phyloP scores from a whole-genome alignment of 2,113 vertebrate species.

The Notarius lentiginosus region DNA sequence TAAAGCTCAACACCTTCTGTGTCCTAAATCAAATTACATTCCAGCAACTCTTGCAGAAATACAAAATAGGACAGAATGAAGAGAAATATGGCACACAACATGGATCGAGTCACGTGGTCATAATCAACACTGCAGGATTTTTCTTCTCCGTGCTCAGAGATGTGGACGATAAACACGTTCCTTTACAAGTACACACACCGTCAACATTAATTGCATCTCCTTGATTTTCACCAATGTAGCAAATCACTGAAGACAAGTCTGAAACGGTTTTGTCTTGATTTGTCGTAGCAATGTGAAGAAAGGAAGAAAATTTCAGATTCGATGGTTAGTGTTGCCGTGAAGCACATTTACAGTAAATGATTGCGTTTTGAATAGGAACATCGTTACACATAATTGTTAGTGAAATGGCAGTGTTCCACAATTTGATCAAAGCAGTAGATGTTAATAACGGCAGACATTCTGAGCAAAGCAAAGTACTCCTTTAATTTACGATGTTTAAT shows the following conservation, averaged over 20 bases:
- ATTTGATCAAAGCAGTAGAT: not conserved
- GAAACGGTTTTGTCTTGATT: conserved; percentile 14
- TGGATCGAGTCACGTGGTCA: not conserved
- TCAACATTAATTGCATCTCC: not conserved
- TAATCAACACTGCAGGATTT: not conserved
- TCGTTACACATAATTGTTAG: not conserved
- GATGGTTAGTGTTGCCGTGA: not conserved
- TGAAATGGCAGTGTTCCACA: not conserved
- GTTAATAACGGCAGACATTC: not conserved
- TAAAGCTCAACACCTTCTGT: conserved; percentile 27
- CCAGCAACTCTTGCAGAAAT: conserved; percentile 33
- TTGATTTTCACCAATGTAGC: not conserved
- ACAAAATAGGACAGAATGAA: conserved; percentile 39
- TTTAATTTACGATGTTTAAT: not conserved
- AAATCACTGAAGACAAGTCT: not conserved
- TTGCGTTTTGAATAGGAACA: not conserved
- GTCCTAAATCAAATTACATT: conserved; percentile 11
- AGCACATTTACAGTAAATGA: not conserved
- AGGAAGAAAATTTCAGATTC: not conserved
- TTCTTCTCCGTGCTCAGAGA: not conserved
- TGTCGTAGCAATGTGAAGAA: conserved; percentile 32
- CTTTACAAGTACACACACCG: not conserved
- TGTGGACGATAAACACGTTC: not conserved
- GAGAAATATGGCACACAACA: conserved; percentile 59
- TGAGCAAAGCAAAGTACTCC: not conserved